Base-by-base conservation (phyloP, 2,888 invertebrate species). In the Cosmia pyralina region DNA sequence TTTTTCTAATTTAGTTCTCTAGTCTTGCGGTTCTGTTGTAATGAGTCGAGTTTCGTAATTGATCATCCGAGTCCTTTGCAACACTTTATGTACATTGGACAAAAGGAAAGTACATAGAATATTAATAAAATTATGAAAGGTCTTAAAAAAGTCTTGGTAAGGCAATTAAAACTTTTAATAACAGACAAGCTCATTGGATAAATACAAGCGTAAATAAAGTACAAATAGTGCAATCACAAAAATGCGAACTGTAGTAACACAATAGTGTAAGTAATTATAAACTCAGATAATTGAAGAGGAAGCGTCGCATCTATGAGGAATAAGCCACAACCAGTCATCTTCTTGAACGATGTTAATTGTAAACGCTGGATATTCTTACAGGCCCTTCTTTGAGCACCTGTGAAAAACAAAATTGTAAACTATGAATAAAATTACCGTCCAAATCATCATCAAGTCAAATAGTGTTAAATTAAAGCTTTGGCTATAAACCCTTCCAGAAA, bases 231-330 rank as follows among this genome's bases (percentile, higher is more conserved):
- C 7, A 28, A 68, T 77, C 41, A 69, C 38, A 28, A 28, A 28
- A 28, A 28, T 28, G 28, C 28, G 3, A 28, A 28, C 28, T 28
- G 28, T 28, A 28, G 13, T 15, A 78, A 52, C 0, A 78, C 57
- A 41, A 76, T 77, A 13, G 52, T 78, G 46, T 76, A 78, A 41
- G 50, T 69, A n/a, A 70, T 22, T 10, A 76, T 48, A 52, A 78
- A 78, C 1, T 15, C 38, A 17, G 60, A 52, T 15, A 75, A 28
- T 17, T 77, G 17, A 19, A 62, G 13, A 52, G 78, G 70, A 2
- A 76, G 34, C 4, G 6, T 41, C 22, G 78, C 52, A 22, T 78
- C 41, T 15, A 76, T 52, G 38, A 48, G 7, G 19, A 76, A 76
- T 11, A 78, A 46, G 3, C 78, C 58, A n/a, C 62, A 63, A 22